Evolutionary conservation across 92 coral and sea anemone genomes (phyloP).

Genomic region (Paramuricea clavata): DNA sequence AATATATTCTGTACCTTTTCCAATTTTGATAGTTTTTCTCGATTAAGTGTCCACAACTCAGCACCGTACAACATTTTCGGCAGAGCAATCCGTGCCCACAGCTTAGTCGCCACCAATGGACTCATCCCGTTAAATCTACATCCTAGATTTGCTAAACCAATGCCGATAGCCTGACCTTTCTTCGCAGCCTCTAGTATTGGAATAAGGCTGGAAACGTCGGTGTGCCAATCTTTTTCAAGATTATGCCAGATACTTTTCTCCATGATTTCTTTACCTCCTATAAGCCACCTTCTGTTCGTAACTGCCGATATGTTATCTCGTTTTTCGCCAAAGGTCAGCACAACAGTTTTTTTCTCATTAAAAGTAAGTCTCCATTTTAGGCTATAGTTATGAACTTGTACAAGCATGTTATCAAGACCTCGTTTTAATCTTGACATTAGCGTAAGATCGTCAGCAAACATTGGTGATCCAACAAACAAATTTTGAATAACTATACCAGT

Average conservation of each 20-base stretch:
- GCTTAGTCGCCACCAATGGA: not conserved
- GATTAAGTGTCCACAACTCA: not conserved
- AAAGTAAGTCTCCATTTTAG: constrained; percentile 11
- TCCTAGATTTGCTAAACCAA: not conserved
- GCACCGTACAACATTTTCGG: not conserved
- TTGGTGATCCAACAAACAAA: not conserved
- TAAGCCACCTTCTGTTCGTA: not conserved
- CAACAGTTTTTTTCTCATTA: not conserved
- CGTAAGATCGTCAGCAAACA: not conserved
- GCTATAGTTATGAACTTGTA: not conserved
- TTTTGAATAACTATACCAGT: not conserved
- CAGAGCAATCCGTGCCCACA: not conserved
- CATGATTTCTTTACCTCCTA: not conserved
- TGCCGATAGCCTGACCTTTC: not conserved
- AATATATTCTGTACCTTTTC: not conserved
- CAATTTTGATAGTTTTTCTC: not conserved
- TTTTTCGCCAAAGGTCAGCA: not conserved
- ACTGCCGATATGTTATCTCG: not conserved
- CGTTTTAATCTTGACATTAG: not conserved
- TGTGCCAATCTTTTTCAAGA: not conserved
- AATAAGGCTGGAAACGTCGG: not conserved
- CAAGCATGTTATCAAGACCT: not conserved
- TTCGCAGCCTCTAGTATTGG: not conserved
- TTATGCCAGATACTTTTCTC: not conserved
- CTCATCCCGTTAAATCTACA: not conserved